Base-by-base conservation (phyloP, 2,888 invertebrate species). In the Tribolium freemani region DNA sequence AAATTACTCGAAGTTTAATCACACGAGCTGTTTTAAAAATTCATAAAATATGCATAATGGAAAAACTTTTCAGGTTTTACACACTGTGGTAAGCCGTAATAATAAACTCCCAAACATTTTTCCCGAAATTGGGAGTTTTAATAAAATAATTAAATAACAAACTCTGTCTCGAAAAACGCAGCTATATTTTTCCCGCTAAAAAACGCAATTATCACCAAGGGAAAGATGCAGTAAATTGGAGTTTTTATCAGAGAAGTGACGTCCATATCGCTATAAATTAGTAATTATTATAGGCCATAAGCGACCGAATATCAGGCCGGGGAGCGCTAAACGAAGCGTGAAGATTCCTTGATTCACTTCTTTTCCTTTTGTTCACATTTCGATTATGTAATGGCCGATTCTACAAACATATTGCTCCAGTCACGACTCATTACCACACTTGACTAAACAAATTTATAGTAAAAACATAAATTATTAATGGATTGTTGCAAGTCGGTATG, bases 241-340 rank as follows among this genome's bases (percentile, higher is more conserved):
- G 53, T 64, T 64, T 64, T 64, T 64, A 64, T 64, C 64, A 64
- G 64, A 45, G 44, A 45, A 44, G 44, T 53, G 64, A 64, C 64
- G 8, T 38, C 54, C 45, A 53, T 54, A 54, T 64, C 64, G 53
- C 64, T 30, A 64, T 64, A 64, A 64, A 64, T 64, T 64, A 53
- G 53, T 64, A 64, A 64, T 64, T 64, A 64, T 64, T 64, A 64
- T 64, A 64, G 64, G 45, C 64, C 64, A 64, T 64, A 64, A 64
- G 54, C 53, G 64, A 53, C 21, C 53, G 51, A 63, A 63, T 63
- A 63, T 63, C 63, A 63, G 38, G 38, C 9, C 63, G 64, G 54
- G 38, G 38, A 44, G 11, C 26, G 21, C 9, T 53, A 53, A 64
- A 64, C 54, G 64, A 64, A 64, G 44, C 64, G 64, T 64, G 30